Evolutionary conservation across 2,113 vertebrate genomes (phyloP), one percentile per base, ranked within the genome.

Genomic region (Smithornis capensis): DNA sequence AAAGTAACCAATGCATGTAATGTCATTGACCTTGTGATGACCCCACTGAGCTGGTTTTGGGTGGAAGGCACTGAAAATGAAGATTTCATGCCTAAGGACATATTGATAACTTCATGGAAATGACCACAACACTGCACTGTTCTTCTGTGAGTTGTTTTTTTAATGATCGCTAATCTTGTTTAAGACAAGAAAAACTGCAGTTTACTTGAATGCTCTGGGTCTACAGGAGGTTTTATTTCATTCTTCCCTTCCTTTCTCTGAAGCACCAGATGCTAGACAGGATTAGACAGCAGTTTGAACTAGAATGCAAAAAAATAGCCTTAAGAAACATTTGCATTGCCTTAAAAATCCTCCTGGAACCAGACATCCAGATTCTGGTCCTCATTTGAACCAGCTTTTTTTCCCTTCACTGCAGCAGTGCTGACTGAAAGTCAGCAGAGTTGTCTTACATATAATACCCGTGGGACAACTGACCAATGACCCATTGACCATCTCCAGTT

Each of bases 191-290:
- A 85, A 93, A 88, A 67, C 19, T 47, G 68, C 52, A 77, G 19
- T 47, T 81, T 90, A 71, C 47, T 86, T 83, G 67, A 73, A 83
- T 49, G 44, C 35, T 70, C 75, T 83, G 35, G 27, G 50, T 93
- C 89, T 88, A 56, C 29, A 52, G 82, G 82, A 95, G 75, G 71
- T 88, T 94, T 96, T 45, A 59, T 89, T 91, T 92, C 29, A 24
- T 85, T 91, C 70, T 87, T 94, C 60, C 18, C 63, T 94, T 80
- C 71, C 63, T 93, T 75, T 25, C 52, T 68, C 65, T 60, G 70
- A 91, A 93, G 68, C 44, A 90, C 82, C 94, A 96, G 90, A 90
- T 94, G 82, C 71, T 83, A 95, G 52, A 83, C 88, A 90, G 53
- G 64, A 93, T 89, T 90, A 95, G 90, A 90, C 33, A 90, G 75